These are phyloP conservation scores for Disparrhopalites patrizii DNA, from an alignment of 2,888 invertebrate genomes.

Conservation along the genomic window DNA sequence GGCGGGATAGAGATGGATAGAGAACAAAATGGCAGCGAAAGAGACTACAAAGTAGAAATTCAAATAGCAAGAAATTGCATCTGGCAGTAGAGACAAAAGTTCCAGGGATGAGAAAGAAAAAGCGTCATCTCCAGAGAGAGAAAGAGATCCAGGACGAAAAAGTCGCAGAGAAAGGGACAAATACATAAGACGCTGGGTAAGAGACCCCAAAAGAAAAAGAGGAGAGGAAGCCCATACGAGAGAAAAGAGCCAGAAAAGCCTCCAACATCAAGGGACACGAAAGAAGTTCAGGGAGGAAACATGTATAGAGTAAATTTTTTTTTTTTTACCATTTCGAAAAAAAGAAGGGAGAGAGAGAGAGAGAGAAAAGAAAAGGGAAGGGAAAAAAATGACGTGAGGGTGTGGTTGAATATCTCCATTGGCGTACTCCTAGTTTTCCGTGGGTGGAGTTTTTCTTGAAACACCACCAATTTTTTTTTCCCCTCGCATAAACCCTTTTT, in stretches of 20 bases:
- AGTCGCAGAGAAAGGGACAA: not conserved
- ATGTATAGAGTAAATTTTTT: too few species aligned
- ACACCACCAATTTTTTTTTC: constrained; percentile 17
- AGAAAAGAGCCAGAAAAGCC: too few species aligned
- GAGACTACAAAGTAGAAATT: not conserved
- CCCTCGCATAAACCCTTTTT: not conserved
- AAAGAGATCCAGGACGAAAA: not conserved
- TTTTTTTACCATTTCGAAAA: too few species aligned
- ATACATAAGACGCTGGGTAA: not conserved
- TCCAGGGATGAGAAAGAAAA: not conserved
- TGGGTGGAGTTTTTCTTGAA: constrained; percentile 32
- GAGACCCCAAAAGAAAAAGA: not conserved
- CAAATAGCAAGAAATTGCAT: not conserved
- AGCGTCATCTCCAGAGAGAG: not conserved
- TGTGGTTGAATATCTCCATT: constrained; percentile 30
- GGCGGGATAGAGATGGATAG: not conserved
- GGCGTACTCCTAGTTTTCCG: constrained; percentile 32
- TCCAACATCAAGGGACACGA: too few species aligned
- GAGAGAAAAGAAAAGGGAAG: not conserved
- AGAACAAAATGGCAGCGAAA: not conserved
- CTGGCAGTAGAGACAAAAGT: not conserved
- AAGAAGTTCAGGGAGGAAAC: too few species aligned
- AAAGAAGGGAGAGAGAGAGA: not conserved
- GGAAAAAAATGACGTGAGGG: constrained; percentile 29
- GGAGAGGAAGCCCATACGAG: constrained; percentile 26